Base-by-base conservation (phyloP, 2,888 invertebrate genomes). In the Amphimallon solstitiale region DNA sequence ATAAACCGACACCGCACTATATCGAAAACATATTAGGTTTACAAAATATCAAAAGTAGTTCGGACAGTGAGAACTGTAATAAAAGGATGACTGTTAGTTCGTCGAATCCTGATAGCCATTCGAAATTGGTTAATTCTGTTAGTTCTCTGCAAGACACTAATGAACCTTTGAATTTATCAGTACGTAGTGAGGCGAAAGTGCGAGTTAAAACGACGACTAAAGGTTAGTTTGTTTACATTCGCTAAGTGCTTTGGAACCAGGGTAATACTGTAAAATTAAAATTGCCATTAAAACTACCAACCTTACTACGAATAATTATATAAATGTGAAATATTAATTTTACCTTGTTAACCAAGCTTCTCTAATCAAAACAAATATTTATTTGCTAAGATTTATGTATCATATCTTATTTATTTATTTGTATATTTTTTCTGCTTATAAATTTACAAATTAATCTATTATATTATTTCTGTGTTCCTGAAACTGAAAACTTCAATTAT, bases 1-100 rank as follows among this genome's bases (percentile, higher is more conserved):
- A 89, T 74, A 87, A 87, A 63, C 94, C 94, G 0, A 95, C 96
- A 1, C 92, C 95, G 2, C 94, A 95, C 81, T 88, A 90, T 40
- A 96, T 97, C 77, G 91, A 92, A 71, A 92, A 95, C 79, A 96
- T 96, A 72, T 85, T 97, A 74, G 94, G 94, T 17, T 73, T 80
- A 51, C 76, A 75, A 54, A 73, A 65, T 46, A 70, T 65, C 61
- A 43, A 61, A 61, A 19, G 23, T 12, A 63, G 65, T 65, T 65
- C 46, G 45, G 69, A 63, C 52, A 56, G 48, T 68, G 74, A 71
- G 68, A 66, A 69, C 15, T 68, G 62, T 17, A 64, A 61, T 52
- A 62, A 37, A 38, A 72, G 66, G 19, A 69, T 69, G 68, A 71
- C 72, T 19, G 66, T 73, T 38, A 68, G 70, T 67, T 68, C 70